Conservation (phyloP, 2,888 invertebrate genomes). For the Euproctis similis region DNA sequence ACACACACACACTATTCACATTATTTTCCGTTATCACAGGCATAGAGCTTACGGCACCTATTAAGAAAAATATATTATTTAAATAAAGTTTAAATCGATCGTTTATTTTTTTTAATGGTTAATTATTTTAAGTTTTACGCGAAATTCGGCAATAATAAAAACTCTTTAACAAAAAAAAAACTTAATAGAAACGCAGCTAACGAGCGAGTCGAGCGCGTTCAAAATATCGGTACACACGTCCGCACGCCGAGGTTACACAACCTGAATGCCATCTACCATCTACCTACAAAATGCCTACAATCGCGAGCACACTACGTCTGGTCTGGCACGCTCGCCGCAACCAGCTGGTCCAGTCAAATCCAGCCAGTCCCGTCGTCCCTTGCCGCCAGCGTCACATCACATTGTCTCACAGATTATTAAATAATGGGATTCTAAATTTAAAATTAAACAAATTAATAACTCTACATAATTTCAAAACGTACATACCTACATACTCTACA, state of each 20-base stretch:
- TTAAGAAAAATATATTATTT: conserved; percentile 30
- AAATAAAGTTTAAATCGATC: conserved; percentile 23
- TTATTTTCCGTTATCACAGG: conserved; percentile 60
- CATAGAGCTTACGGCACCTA: conserved; percentile 46
- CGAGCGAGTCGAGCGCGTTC: conserved; percentile 28
- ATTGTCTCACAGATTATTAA: too few species aligned
- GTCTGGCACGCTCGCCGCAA: too few species aligned
- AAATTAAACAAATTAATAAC: not conserved
- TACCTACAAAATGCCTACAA: conserved; percentile 42
- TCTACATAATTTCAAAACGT: too few species aligned
- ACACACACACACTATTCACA: conserved; percentile 68
- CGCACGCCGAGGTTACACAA: conserved; percentile 47
- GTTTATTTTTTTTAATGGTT: conserved; percentile 15
- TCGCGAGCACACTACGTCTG: conserved; percentile 36
- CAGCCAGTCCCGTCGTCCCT: conserved; percentile 29
- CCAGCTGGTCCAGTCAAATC: conserved; percentile 21
- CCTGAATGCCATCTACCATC: conserved; percentile 57
- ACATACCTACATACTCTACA: too few species aligned
- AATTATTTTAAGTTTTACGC: conserved; percentile 22
- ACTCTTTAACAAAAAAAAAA: conserved; percentile 37
- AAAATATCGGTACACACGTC: conserved; percentile 37
- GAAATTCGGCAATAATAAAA: conserved; percentile 16
- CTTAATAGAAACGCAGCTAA: conserved; percentile 29
- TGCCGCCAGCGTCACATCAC: conserved; percentile 18
- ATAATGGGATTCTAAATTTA: too few species aligned